A percentile compares a stretch with the other conserved stretches of the same genome.
Conservation (phyloP, 2,888 invertebrate species). For the Drosophila diplacantha region DNA sequence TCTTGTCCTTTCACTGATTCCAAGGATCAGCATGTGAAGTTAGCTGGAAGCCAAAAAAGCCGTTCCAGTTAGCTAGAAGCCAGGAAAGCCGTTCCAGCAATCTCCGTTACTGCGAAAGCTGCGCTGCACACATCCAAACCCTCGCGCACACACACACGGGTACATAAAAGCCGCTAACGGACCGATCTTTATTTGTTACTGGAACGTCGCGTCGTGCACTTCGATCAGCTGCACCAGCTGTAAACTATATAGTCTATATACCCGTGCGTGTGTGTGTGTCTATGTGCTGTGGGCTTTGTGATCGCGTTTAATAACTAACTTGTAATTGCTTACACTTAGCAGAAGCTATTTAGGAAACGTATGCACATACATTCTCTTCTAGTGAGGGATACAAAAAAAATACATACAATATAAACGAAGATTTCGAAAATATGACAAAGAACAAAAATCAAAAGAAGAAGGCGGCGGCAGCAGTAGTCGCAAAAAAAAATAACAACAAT, state of each 20-base stretch:
- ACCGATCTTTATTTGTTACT: constrained; percentile 6
- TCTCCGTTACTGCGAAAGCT: constrained; percentile 33
- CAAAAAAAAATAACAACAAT: constrained; percentile 33
- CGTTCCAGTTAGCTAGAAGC: not conserved
- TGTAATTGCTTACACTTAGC: constrained; percentile 29
- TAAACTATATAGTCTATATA: not conserved
- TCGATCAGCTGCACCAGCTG: constrained; percentile 7
- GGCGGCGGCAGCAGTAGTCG: not conserved
- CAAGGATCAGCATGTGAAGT: too few species aligned
- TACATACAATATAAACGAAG: not conserved
- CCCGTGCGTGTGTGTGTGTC: constrained; percentile 15
- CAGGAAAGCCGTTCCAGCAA: not conserved
- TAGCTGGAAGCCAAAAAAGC: not conserved
- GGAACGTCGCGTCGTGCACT: constrained; percentile 6
- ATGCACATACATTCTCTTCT: not conserved
- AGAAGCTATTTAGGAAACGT: constrained; percentile 1
- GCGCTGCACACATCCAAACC: constrained; percentile 2
- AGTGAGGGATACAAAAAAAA: constrained; percentile 2
- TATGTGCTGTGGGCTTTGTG: constrained; percentile 22
- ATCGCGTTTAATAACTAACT: constrained; percentile 11
- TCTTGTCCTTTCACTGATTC: not conserved
- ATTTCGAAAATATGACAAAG: constrained; percentile 46
- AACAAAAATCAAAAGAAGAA: constrained; percentile 50
- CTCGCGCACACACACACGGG: constrained; percentile 4
- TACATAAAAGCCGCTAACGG: constrained; percentile 4